phyloP scores from a whole-genome alignment of 1,140 invertebrate genomes.

The Danaus melanippus region DNA sequence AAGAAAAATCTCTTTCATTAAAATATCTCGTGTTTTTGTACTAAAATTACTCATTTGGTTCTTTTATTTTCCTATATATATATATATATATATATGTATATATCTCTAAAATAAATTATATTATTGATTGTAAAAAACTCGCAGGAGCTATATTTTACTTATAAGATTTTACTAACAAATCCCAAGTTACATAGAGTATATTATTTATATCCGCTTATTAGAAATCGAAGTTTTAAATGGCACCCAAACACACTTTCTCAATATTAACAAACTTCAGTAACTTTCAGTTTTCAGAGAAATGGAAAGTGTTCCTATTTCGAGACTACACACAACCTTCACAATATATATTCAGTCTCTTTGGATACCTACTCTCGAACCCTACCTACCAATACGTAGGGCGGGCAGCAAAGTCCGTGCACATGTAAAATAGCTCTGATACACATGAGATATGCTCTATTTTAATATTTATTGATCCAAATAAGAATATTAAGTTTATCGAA shows the following conservation, averaged over 20 bases:
- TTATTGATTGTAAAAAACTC: too few species aligned
- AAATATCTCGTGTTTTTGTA: too few species aligned
- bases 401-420: slow-evolving; percentile 61
- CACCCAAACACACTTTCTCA: slow-evolving; percentile 13
- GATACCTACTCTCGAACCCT: slow-evolving; percentile 59
- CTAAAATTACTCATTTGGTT: too few species aligned
- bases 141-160: too few species aligned
- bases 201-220: not conserved
- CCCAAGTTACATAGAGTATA: too few species aligned
- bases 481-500: too few species aligned
- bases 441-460: slow-evolving; percentile 44
- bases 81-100: too few species aligned
- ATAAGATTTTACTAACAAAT: too few species aligned
- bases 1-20: too few species aligned
- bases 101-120: too few species aligned
- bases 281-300: slow-evolving; percentile 25
- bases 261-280: slow-evolving; percentile 39
- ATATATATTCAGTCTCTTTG: slow-evolving; percentile 63
- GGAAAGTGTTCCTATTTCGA: slow-evolving; percentile 46
- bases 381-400: slow-evolving; percentile 62
- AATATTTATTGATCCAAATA: slow-evolving; percentile 7
- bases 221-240: not conserved
- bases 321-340: slow-evolving; percentile 42
- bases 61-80: too few species aligned
- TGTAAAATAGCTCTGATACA: slow-evolving; percentile 60